phyloP scores from a whole-genome alignment of 2,797 vertebrate species.

The Mus minutoides region DNA sequence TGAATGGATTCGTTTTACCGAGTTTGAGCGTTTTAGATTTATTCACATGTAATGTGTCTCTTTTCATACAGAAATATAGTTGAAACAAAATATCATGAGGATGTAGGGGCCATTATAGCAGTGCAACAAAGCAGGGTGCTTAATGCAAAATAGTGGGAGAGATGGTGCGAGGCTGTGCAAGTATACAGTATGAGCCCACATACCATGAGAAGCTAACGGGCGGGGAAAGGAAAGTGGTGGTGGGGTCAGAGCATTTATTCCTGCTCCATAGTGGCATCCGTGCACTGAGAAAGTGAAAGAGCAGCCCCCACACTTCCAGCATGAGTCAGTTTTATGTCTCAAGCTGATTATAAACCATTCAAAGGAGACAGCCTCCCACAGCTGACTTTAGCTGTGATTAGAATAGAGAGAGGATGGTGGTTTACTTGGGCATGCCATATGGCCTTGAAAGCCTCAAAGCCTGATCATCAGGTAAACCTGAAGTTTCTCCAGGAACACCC shows the following conservation, averaged over 20 bases:
- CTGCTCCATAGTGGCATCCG: conserved; percentile 84
- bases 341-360: conserved; percentile 88
- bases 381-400: conserved; percentile 83
- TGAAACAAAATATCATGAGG: conserved; percentile 45
- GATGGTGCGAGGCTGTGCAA: conserved; percentile 73
- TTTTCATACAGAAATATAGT: conserved; percentile 54
- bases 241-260: conserved; percentile 79
- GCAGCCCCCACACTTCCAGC: conserved; percentile 85
- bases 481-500: conserved; percentile 37
- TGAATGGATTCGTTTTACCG: conserved; percentile 39
- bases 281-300: conserved; percentile 82
- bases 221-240: conserved; percentile 73
- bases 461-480: conserved; percentile 53
- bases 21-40: conserved; percentile 28
- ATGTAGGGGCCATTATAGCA: conserved; percentile 42
- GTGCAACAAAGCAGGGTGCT: conserved; percentile 45
- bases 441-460: conserved; percentile 43
- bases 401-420: conserved; percentile 71
- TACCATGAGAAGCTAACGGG: conserved; percentile 75
- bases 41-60: conserved; percentile 46
- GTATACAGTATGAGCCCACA: conserved; percentile 68
- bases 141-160: conserved; percentile 59
- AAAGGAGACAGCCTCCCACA: conserved; percentile 86
- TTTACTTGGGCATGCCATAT: conserved; percentile 68
- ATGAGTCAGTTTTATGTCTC: conserved; percentile 85